Base-by-base conservation (phyloP, 1,140 invertebrate species). In the Physella acuta region DNA sequence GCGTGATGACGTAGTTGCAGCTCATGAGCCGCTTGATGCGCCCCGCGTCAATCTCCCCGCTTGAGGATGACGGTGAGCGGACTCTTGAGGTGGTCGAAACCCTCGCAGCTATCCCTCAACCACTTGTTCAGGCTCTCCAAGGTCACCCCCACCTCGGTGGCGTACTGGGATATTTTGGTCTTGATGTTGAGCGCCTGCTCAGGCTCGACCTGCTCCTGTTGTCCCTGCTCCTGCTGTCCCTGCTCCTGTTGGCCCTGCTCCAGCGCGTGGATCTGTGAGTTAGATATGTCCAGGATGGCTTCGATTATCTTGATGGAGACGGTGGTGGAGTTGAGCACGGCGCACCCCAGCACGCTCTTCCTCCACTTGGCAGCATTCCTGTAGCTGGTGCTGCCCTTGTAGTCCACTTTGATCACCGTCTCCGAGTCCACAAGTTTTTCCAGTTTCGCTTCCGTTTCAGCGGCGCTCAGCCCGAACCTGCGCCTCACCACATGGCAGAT, bases 371-470 rank as follows among this genome's bases (percentile, higher is more conserved):
- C 89, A 11, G 92, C 91, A 85, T 93, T 93, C 73, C 92, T 86
- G 77, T 93, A 94, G 83, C 91, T 92, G 56, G 90, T 91, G 83
- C 89, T 92, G 73, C 92, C 92, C 85, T 94, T 94, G 83, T 93
- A 94, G 76, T 93, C 91, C 4, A 94, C 92, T 87, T 92, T 92
- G 65, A 92, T 89, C 17, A 94, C 90, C 71, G 90, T 89, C 80
- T 91, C 90, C 52, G 88, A 88, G 76, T 92, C 91, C 2, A 93
- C 89, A 73, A 93, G 88, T 80, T 88, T 87, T 80, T 92, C 90
- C 1, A 94, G 83, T 82, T 92, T 90, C 33, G 88, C 87, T 78
- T 90, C 90, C 14, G 91, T 92, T 63, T 92, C 91, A 58, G 87
- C 86, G 8, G 88, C 88, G 77, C 88, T 87, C n/a, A 92, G 88